These are phyloP conservation scores for Urocyon cinereoargenteus DNA, from an alignment of 2,797 vertebrate genomes.

Conservation along the genomic window DNA sequence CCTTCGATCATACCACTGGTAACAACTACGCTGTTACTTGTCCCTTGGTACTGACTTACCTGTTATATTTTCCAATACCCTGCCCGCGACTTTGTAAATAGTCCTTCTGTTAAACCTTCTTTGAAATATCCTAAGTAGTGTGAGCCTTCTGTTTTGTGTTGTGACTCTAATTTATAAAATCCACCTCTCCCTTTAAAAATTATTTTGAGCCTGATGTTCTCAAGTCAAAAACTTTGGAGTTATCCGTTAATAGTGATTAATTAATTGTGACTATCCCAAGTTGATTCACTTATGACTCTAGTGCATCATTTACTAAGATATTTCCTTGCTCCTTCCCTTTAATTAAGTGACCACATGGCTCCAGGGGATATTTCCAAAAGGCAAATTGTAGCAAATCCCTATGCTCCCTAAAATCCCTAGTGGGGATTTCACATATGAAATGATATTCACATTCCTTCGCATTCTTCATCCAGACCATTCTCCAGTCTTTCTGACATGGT, in stretches of 20 bases:
- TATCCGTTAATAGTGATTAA: not conserved
- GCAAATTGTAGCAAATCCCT: not conserved
- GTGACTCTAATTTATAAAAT: not conserved
- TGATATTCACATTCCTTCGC: not conserved
- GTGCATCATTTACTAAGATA: not conserved
- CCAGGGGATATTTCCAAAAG: not conserved
- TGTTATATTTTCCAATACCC: not conserved
- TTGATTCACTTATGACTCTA: not conserved
- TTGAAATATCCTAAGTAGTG: conserved; percentile 36
- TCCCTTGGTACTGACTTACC: not conserved
- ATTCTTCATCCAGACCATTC: not conserved
- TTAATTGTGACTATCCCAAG: not conserved
- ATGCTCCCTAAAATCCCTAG: not conserved
- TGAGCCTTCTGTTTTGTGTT: not conserved
- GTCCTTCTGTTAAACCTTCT: not conserved
- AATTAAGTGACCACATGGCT: not conserved
- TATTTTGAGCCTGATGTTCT: not conserved
- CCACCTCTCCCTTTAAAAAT: not conserved
- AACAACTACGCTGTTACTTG: not conserved
- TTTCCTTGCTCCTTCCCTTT: not conserved
- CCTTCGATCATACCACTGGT: not conserved
- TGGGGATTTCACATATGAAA: not conserved
- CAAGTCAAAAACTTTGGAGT: not conserved
- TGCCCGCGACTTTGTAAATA: not conserved
- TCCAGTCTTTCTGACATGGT: too few relatives aligned